Conservation (phyloP, 2,888 invertebrate genomes). For the Plusia festucae region DNA sequence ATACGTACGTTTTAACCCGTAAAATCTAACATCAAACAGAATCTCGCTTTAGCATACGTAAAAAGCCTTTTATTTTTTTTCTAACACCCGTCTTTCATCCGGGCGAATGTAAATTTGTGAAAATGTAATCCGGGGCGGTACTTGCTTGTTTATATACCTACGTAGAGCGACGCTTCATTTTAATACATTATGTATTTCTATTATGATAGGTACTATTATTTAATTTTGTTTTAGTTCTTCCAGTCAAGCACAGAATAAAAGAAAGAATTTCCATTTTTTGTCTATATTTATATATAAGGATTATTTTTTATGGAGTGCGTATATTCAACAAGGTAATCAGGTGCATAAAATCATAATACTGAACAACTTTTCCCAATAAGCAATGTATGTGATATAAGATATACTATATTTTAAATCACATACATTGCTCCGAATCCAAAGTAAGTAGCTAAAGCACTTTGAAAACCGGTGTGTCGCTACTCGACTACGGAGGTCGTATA, state of each 20-base stretch:
- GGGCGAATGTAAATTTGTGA: conserved; percentile 52
- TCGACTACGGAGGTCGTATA: no score
- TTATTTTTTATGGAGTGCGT: no score
- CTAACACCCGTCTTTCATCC: conserved; percentile 38
- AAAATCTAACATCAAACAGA: conserved; percentile 29
- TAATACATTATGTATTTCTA: neutral
- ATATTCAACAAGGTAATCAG: no score
- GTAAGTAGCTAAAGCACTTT: no score
- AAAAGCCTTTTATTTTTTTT: conserved; percentile 30
- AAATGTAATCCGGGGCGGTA: conserved; percentile 45
- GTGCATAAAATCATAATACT: no score
- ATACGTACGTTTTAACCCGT: conserved; percentile 12
- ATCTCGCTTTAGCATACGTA: conserved; percentile 16
- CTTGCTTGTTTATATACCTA: conserved; percentile 23
- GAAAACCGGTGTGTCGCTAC: no score
- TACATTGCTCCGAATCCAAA: no score
- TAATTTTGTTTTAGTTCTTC: neutral
- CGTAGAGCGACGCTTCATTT: neutral
- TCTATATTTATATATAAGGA: no score
- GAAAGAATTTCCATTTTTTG: no score
- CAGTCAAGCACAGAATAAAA: neutral
- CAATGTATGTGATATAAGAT: no score
- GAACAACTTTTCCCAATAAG: no score
- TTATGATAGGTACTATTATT: neutral
- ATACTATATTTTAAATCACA: no score